Percentiles rank a stretch among this genome's conserved stretches.
These are phyloP conservation scores for Plectus sambesii DNA, from an alignment of 1,140 invertebrate species.

Conservation along the genomic window DNA sequence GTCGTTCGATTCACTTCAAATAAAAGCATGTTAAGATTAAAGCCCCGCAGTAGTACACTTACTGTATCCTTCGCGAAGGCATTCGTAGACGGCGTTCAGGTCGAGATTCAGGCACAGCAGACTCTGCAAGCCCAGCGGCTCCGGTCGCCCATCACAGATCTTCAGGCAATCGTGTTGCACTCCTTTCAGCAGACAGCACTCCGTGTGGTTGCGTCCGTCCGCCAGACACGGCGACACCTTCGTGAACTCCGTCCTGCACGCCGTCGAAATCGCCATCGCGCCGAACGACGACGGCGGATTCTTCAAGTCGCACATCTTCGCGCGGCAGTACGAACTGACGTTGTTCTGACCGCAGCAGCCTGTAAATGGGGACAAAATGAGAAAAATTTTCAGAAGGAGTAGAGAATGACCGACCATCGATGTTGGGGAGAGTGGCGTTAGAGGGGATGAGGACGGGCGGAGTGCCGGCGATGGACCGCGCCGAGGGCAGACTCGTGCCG, in stretches of 20 bases:
- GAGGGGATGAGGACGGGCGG: neutral
- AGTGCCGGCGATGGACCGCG: conserved; percentile 20
- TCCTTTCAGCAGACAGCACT: neutral
- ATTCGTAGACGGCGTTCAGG: neutral
- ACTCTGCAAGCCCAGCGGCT: neutral
- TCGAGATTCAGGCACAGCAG: neutral
- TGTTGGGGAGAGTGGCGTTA: neutral
- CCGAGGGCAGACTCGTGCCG: conserved; percentile 22
- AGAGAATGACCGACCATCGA: neutral
- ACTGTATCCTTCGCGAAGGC: neutral
- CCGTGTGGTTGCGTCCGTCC: neutral
- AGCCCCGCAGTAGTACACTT: neutral
- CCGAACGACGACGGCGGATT: neutral
- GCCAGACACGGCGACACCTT: neutral
- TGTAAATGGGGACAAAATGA: neutral
- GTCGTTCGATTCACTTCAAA: too few species aligned
- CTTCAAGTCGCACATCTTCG: conserved; percentile 1
- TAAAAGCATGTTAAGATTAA: too few species aligned
- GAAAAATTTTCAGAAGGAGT: neutral
- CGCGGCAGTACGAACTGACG: neutral
- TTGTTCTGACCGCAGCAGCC: neutral
- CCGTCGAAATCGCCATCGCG: neutral
- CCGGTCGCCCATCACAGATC: neutral
- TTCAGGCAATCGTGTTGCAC: neutral
- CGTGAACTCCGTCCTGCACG: neutral